Percentiles rank a stretch among this genome's conserved stretches.
Conservation (phyloP, 1,140 invertebrate species). For the Ganaspis sp. region DNA sequence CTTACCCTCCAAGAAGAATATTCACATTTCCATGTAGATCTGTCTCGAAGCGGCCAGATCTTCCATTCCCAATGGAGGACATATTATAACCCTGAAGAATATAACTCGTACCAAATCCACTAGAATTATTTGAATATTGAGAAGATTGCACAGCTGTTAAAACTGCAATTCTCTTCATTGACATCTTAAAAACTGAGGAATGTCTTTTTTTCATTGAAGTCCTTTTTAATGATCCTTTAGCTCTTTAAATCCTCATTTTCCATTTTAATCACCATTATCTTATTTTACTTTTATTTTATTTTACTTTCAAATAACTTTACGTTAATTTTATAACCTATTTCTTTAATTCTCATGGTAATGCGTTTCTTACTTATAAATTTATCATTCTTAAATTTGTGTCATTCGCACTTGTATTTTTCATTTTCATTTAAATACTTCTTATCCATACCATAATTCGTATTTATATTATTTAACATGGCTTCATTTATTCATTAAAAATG, state of each 20-base stretch:
- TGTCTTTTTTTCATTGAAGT: neutral
- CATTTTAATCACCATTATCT: neutral
- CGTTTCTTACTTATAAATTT: no score
- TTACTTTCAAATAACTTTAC: no score
- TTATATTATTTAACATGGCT: no score
- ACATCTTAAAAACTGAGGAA: slow-evolving; percentile 55
- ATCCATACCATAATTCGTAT: no score
- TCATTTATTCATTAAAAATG: neutral
- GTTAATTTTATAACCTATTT: no score
- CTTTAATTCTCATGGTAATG: no score
- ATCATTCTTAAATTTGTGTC: no score
- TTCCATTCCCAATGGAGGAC: slow-evolving; percentile 49
- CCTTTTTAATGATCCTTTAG: neutral
- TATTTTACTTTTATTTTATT: neutral
- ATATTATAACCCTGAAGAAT: slow-evolving; percentile 43
- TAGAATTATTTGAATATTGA: slow-evolving; percentile 43
- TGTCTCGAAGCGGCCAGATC: slow-evolving; percentile 63
- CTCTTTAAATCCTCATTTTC: neutral
- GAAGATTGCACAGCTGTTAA: slow-evolving; percentile 58
- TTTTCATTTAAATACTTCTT: no score
- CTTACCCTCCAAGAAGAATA: slow-evolving; percentile 80
- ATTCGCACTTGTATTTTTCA: no score
- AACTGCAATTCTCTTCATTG: slow-evolving; percentile 70
- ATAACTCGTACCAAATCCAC: slow-evolving; percentile 55
- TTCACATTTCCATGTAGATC: slow-evolving; percentile 79